These are phyloP conservation scores for Eilema griseolum DNA, from an alignment of 2,888 invertebrate species.

Conservation along the genomic window DNA sequence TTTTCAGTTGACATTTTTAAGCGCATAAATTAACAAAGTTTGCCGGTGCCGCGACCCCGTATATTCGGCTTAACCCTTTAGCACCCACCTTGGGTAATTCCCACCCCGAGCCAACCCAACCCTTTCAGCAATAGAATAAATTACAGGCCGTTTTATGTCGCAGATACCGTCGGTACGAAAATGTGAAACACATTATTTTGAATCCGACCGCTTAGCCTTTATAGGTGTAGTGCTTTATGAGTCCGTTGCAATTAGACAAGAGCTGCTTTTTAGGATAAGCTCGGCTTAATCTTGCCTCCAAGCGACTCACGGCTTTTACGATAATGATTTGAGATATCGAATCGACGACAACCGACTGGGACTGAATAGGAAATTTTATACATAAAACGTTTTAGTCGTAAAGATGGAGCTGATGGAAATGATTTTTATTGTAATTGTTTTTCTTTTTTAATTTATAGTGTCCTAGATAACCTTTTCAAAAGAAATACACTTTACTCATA, in stretches of 20 bases:
- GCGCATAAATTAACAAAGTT: conserved; percentile 87
- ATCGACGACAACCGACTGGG: conserved; percentile 41
- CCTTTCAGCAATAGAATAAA: conserved; percentile 88
- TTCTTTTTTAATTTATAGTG: background rate
- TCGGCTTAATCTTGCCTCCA: conserved; percentile 62
- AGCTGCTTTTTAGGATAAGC: conserved; percentile 81
- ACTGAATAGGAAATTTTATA: conserved; percentile 41
- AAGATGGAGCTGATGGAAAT: conserved; percentile 26
- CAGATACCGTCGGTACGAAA: conserved; percentile 84
- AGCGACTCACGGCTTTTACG: conserved; percentile 71
- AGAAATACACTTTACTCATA: background rate
- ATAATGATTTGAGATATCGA: conserved; percentile 72
- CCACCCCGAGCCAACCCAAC: conserved; percentile 83
- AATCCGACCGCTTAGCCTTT: conserved; percentile 86
- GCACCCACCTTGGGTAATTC: conserved; percentile 87
- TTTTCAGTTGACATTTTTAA: conserved; percentile 87
- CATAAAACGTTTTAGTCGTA: conserved; percentile 30
- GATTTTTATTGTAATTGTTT: conserved; percentile 22
- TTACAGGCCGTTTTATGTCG: conserved; percentile 87
- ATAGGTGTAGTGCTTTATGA: conserved; percentile 84
- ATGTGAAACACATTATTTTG: conserved; percentile 86
- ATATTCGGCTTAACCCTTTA: conserved; percentile 87
- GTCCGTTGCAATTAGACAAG: conserved; percentile 81
- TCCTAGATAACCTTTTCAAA: background rate
- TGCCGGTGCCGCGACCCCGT: conserved; percentile 82